Evolutionary conservation across 35 echinoderm and acorn worm genomes (phyloP).

Genomic region (Eucidaris tribuloides): DNA sequence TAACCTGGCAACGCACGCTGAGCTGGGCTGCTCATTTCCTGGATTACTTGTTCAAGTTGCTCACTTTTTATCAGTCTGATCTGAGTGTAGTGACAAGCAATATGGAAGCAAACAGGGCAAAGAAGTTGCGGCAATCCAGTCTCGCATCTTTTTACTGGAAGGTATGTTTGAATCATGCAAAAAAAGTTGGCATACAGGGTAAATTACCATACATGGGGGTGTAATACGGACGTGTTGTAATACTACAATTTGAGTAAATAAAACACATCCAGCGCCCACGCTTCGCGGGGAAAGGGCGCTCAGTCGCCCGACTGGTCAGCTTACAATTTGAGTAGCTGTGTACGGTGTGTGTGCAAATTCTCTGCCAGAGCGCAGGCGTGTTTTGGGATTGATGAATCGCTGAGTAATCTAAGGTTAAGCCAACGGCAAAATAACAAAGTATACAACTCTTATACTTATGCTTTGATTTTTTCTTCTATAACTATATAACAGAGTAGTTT

Average conservation of each 20-base stretch:
- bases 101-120: too few relatives aligned
- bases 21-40: too few relatives aligned
- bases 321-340: conserved; percentile 27
- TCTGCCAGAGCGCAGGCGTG: conserved; percentile 30
- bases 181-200: background rate
- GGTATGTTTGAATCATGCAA: background rate
- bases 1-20: too few relatives aligned
- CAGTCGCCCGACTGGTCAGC: conserved; percentile 30
- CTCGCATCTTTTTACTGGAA: background rate
- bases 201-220: background rate
- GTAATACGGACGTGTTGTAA: background rate
- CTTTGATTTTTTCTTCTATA: conserved; percentile 35
- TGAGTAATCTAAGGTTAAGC: conserved; percentile 31
- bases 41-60: too few relatives aligned
- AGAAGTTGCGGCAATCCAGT: too few relatives aligned
- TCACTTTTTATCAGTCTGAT: too few relatives aligned
- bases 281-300: too few relatives aligned
- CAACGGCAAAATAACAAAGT: conserved; percentile 31
- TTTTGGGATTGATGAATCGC: conserved; percentile 31
- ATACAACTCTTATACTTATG: conserved; percentile 26
- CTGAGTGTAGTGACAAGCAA: too few relatives aligned
- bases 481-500: conserved; percentile 29
- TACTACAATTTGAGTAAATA: too few relatives aligned
- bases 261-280: too few relatives aligned
- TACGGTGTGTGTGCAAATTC: conserved; percentile 23